Conservation (phyloP, 2,888 invertebrate species). For the Chromoteleia sp. region DNA sequence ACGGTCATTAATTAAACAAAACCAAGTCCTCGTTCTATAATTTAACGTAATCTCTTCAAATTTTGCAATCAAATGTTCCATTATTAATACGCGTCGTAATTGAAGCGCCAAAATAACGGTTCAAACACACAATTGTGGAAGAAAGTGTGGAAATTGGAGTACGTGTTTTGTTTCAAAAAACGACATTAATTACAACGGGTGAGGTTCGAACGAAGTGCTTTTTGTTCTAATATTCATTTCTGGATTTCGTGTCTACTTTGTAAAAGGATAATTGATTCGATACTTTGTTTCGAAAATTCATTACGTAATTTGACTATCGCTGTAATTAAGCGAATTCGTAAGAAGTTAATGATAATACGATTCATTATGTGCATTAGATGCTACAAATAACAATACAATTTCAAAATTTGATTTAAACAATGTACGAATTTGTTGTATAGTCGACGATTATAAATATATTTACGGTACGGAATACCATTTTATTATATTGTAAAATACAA, state of each 20-base stretch:
- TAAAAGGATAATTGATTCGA: conserved; percentile 12
- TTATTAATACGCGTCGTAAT: conserved; percentile 11
- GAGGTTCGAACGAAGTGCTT: conserved; percentile 2
- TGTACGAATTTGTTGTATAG: too few relatives aligned
- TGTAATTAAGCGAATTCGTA: neutral
- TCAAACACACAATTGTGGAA: conserved; percentile 19
- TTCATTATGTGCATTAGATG: too few relatives aligned
- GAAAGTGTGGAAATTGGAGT: conserved; percentile 10
- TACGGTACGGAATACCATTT: too few relatives aligned
- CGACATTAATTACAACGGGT: conserved; percentile 11
- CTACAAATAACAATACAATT: too few relatives aligned
- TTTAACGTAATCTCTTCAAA: conserved; percentile 20
- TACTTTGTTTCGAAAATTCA: conserved; percentile 17
- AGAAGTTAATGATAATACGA: conserved; percentile 5
- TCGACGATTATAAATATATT: too few relatives aligned
- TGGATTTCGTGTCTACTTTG: neutral
- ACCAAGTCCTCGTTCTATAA: conserved; percentile 16
- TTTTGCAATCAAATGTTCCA: conserved; percentile 6
- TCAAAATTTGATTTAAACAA: too few relatives aligned
- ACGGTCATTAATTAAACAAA: conserved; percentile 26
- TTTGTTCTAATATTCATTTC: conserved; percentile 18
- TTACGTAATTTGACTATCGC: neutral
- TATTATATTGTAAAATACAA: too few relatives aligned
- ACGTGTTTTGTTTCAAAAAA: conserved; percentile 5
- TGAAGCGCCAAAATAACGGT: conserved; percentile 20